Evolutionary conservation across 2,888 invertebrate species (phyloP).

Genomic region (Psylliodes chrysocephalus): DNA sequence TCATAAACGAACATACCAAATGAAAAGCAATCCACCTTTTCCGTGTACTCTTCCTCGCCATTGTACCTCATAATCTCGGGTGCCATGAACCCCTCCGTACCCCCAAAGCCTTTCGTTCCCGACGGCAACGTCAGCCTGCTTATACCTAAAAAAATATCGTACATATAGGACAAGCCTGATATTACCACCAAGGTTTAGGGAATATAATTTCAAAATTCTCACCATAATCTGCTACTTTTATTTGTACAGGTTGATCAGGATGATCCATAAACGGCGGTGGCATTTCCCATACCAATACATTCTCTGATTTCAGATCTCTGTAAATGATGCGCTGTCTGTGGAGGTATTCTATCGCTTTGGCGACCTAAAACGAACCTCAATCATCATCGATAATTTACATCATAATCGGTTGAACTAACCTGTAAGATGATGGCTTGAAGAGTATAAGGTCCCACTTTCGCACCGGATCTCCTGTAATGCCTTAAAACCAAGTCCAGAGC

Average conservation of each 20-base stretch:
- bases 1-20: conserved; percentile 99
- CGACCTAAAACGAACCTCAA: conserved; percentile 76
- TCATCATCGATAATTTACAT: background rate
- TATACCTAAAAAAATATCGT: conserved; percentile 70
- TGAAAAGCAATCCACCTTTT: conserved; percentile 98
- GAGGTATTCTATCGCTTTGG: conserved; percentile 94
- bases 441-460: conserved; percentile 81
- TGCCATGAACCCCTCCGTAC: conserved; percentile 99
- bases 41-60: conserved; percentile 98
- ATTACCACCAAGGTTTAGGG: background rate
- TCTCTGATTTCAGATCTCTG: conserved; percentile 93
- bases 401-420: conserved; percentile 59
- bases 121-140: conserved; percentile 88
- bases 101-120: conserved; percentile 96
- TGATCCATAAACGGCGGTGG: conserved; percentile 80
- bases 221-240: conserved; percentile 97
- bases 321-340: conserved; percentile 95
- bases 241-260: conserved; percentile 78
- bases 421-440: conserved; percentile 89
- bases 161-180: too few relatives aligned
- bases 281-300: conserved; percentile 97
- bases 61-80: conserved; percentile 98
- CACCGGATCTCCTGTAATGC: conserved; percentile 87
- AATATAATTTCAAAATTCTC: conserved; percentile 16
- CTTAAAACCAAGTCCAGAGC: conserved; percentile 86